Conservation (phyloP, 92 coral and sea anemone genomes). For the Bergia puertoricense region DNA sequence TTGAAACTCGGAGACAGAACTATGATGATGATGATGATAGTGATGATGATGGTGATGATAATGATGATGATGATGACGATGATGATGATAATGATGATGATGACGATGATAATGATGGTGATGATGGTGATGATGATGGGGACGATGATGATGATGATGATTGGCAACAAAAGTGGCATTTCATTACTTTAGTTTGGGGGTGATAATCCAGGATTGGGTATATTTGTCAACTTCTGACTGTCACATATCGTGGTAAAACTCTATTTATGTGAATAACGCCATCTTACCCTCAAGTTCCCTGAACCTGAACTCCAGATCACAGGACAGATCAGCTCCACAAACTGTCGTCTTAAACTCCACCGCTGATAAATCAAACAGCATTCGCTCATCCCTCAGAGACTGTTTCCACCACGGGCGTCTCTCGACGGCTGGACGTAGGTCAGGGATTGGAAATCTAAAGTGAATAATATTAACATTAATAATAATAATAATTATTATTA, state of each 20-base stretch:
- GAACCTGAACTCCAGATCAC: constrained; percentile 74
- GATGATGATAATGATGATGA: no score
- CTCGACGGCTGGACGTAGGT: constrained; percentile 84
- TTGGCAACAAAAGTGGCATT: no score
- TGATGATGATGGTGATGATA: no score
- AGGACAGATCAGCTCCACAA: constrained; percentile 65
- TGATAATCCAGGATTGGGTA: no score
- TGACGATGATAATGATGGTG: no score
- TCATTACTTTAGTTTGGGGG: no score
- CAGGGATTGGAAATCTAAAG: constrained; percentile 91
- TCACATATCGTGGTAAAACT: not conserved
- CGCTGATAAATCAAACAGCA: constrained; percentile 75
- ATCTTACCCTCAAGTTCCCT: constrained; percentile 79
- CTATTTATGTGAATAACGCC: not conserved
- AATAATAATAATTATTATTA: no score
- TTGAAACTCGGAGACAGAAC: no score
- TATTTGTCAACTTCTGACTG: not conserved
- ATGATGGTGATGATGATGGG: no score
- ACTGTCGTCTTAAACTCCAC: constrained; percentile 77
- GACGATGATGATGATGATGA: no score
- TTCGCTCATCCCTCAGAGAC: constrained; percentile 77
- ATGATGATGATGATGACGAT: no score
- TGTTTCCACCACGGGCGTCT: constrained; percentile 93
- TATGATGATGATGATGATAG: no score
- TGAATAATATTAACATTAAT: not conserved